Conservation (phyloP, 2,888 invertebrate genomes). For the Cloeon dipterum region DNA sequence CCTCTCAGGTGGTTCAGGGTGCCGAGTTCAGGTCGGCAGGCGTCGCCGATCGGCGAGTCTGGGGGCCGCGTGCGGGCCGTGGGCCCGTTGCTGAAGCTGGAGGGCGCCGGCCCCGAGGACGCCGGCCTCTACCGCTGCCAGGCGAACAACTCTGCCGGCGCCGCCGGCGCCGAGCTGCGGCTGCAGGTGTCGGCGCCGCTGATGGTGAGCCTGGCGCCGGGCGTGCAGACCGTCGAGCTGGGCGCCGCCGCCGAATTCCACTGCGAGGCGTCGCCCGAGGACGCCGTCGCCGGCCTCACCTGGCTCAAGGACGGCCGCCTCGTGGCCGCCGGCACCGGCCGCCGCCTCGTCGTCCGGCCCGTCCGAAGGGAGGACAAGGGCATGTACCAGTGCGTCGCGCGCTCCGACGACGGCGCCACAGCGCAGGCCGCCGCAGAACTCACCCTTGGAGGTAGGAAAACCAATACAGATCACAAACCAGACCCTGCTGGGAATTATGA, state of each 20-base stretch:
- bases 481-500: no score
- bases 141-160: slow-evolving; percentile 43
- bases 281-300: slow-evolving; percentile 15
- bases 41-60: neutral
- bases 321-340: slow-evolving; percentile 27
- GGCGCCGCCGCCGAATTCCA: slow-evolving; percentile 41
- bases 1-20: slow-evolving; percentile 4
- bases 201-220: slow-evolving; percentile 40
- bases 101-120: slow-evolving; percentile 44
- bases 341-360: slow-evolving; percentile 35
- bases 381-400: slow-evolving; percentile 53
- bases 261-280: slow-evolving; percentile 23
- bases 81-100: slow-evolving; percentile 43
- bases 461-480: no score
- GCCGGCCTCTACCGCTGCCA: slow-evolving; percentile 42
- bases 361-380: slow-evolving; percentile 49
- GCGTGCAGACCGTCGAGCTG: slow-evolving; percentile 3
- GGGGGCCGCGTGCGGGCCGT: slow-evolving; percentile 22
- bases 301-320: slow-evolving; percentile 30
- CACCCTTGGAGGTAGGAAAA: slow-evolving; percentile 38
- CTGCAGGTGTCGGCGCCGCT: slow-evolving; percentile 37
- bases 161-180: slow-evolving; percentile 40
- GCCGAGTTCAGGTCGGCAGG: neutral
- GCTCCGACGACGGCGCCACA: slow-evolving; percentile 45
- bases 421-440: slow-evolving; percentile 55